These are phyloP conservation scores for Tyto alba DNA, from an alignment of 2,113 vertebrate species.

Conservation along the genomic window DNA sequence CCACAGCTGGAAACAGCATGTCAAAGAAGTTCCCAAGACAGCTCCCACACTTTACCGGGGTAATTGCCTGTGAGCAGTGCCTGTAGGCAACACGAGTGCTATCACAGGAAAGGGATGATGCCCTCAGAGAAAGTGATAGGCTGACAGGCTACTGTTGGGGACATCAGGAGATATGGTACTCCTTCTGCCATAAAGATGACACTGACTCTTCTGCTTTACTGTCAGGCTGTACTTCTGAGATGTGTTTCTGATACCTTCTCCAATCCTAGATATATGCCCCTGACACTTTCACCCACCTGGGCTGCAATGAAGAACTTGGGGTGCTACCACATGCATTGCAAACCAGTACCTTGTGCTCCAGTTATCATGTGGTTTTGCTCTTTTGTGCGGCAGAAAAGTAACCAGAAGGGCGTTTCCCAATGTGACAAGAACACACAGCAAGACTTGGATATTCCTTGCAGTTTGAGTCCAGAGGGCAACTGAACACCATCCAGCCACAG, in stretches of 20 bases:
- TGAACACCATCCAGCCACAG: too few species aligned
- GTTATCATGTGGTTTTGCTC: background rate
- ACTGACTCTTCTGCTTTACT: background rate
- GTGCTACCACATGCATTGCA: background rate
- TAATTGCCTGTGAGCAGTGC: background rate
- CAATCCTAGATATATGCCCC: fast-evolving
- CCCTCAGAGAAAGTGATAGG: fast-evolving
- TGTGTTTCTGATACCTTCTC: background rate
- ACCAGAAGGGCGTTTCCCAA: background rate
- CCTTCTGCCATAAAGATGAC: background rate
- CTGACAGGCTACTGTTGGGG: fast-evolving
- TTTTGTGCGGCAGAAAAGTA: background rate
- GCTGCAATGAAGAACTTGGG: background rate
- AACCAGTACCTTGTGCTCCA: background rate
- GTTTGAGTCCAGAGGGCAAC: too few species aligned
- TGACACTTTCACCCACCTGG: background rate
- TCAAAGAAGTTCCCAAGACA: background rate
- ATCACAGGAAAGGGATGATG: background rate
- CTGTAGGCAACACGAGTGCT: background rate
- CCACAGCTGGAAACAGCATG: background rate
- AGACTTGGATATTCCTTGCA: background rate
- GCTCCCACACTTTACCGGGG: background rate
- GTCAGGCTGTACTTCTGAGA: background rate
- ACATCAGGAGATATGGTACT: background rate
- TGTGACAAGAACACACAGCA: background rate